Conservation (phyloP, 1,140 invertebrate genomes). For the Trissolcus basalis region DNA sequence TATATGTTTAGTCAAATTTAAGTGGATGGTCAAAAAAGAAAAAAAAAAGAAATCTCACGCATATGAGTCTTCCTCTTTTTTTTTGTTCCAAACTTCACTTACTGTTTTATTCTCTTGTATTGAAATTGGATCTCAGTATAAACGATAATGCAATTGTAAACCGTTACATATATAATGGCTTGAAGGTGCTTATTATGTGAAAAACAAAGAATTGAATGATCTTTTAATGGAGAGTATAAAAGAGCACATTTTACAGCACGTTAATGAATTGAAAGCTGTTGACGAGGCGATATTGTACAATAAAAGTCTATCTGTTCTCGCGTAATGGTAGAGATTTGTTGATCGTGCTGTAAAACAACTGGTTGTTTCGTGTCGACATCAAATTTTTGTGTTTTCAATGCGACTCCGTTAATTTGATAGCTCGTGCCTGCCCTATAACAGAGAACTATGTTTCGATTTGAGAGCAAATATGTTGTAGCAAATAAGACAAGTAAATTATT, state of each 20-base stretch:
- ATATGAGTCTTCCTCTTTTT: background rate
- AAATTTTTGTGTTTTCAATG: slow-evolving; percentile 13
- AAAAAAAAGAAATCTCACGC: background rate
- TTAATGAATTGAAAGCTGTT: slow-evolving; percentile 15
- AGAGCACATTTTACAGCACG: slow-evolving; percentile 21
- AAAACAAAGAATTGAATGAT: background rate
- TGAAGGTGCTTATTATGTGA: too few relatives aligned
- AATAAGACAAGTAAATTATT: slow-evolving; percentile 31
- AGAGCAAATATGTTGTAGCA: slow-evolving; percentile 21
- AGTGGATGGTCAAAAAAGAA: too few relatives aligned
- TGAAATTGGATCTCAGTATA: background rate
- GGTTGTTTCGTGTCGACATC: slow-evolving; percentile 15
- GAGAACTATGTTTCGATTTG: slow-evolving; percentile 44
- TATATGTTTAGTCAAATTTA: background rate
- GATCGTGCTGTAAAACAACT: slow-evolving; percentile 16
- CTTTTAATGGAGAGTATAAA: background rate
- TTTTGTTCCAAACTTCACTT: background rate
- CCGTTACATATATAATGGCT: too few relatives aligned
- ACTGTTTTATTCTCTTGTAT: slow-evolving; percentile 21
- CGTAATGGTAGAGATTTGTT: slow-evolving; percentile 10
- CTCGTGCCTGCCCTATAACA: slow-evolving; percentile 50
- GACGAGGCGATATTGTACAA: slow-evolving; percentile 1
- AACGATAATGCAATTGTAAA: too few relatives aligned
- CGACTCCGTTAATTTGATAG: slow-evolving; percentile 49
- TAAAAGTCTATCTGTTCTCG: slow-evolving; percentile 20